These are phyloP conservation scores for Ceyx margarethae DNA, from an alignment of 2,113 vertebrate genomes.

Conservation along the genomic window DNA sequence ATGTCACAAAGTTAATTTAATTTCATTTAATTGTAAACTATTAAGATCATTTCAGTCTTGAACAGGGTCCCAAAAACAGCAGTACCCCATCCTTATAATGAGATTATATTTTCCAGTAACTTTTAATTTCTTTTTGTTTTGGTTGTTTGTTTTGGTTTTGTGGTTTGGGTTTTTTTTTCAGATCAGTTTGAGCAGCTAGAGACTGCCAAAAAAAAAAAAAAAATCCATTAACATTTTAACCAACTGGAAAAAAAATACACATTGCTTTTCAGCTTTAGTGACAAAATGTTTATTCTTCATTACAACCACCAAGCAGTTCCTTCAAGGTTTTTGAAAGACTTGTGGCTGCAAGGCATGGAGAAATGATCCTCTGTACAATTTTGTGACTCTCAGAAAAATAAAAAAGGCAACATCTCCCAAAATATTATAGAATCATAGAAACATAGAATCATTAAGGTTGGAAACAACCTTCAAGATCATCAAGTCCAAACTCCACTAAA, in stretches of 20 bases:
- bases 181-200: not conserved
- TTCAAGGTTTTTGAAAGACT: not conserved
- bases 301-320: not conserved
- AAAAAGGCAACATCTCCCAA: not conserved
- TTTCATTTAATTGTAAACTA: slow-evolving; percentile 18
- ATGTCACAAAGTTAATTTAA: not conserved
- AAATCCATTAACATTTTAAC: not conserved
- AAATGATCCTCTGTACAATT: not conserved
- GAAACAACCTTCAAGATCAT: too few relatives aligned
- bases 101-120: not conserved
- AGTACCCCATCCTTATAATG: not conserved
- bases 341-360: not conserved
- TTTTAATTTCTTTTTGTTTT: not conserved
- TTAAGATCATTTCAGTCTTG: not conserved
- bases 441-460: too few relatives aligned
- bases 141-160: not conserved
- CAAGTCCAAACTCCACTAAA: too few relatives aligned
- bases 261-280: not conserved
- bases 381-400: not conserved
- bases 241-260: not conserved
- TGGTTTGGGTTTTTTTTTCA: not conserved
- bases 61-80: not conserved
- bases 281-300: not conserved
- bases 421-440: not conserved
- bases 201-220: not conserved